Percentiles rank a stretch among this genome's conserved stretches.
phyloP scores from a whole-genome alignment of 2,797 vertebrate genomes.

The Cyprinella venusta region DNA sequence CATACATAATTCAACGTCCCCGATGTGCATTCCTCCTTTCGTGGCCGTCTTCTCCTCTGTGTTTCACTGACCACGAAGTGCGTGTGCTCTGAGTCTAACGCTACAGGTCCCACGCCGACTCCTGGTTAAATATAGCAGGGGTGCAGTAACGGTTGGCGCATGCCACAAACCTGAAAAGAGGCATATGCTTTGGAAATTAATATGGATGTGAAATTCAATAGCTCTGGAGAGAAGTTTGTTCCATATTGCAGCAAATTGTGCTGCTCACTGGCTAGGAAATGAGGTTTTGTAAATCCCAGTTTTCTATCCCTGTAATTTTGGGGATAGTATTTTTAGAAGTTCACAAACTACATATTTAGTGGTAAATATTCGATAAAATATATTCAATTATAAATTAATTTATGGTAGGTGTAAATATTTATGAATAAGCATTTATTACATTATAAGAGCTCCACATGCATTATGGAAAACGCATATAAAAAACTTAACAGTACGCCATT shows the following conservation, averaged over 20 bases:
- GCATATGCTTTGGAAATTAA: constrained; percentile 36
- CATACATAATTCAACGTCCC: constrained; percentile 64
- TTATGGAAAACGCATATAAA: neutral
- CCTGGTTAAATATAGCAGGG: constrained; percentile 42
- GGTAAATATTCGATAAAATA: neutral
- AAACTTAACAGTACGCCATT: neutral
- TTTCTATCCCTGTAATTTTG: constrained; percentile 38
- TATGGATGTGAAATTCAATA: constrained; percentile 48
- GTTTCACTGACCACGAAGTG: constrained; percentile 53
- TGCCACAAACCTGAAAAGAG: constrained; percentile 44
- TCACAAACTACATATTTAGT: constrained; percentile 8
- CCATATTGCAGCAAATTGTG: constrained; percentile 18
- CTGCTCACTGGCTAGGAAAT: neutral
- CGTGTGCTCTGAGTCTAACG: constrained; percentile 64
- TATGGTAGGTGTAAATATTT: neutral
- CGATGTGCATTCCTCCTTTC: constrained; percentile 32
- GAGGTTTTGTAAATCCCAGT: constrained; percentile 33
- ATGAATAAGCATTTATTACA: no score
- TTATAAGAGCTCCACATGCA: neutral
- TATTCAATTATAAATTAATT: neutral
- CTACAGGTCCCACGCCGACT: constrained; percentile 34
- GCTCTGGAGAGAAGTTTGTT: constrained; percentile 30
- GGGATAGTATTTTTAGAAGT: constrained; percentile 15
- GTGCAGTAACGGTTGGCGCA: constrained; percentile 45
- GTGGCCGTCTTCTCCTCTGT: constrained; percentile 35